These are phyloP conservation scores for Torymus aiolomorphi DNA, from an alignment of 2,888 invertebrate species.

Conservation along the genomic window DNA sequence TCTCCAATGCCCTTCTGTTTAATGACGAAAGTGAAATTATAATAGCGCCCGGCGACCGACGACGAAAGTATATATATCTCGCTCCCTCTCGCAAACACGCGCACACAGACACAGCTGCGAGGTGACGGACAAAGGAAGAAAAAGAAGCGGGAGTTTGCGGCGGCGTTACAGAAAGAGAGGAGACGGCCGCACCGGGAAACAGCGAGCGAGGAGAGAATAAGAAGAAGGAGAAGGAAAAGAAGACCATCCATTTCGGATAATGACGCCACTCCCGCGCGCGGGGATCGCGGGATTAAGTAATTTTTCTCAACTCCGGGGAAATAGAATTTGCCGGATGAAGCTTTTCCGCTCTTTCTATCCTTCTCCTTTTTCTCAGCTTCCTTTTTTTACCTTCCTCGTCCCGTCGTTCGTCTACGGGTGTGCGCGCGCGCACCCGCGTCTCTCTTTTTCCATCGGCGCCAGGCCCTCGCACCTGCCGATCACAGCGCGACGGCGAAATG, in stretches of 20 bases:
- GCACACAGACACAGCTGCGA: neutral
- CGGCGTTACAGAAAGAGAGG: conserved; percentile 7
- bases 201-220: neutral
- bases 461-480: conserved; percentile 30
- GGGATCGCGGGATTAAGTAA: conserved; percentile 63
- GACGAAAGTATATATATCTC: conserved; percentile 43
- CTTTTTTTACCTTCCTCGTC: neutral
- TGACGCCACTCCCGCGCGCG: conserved; percentile 60
- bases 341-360: conserved; percentile 13
- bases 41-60: conserved; percentile 34
- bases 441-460: neutral
- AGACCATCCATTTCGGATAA: conserved; percentile 64
- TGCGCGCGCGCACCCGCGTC: neutral
- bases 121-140: conserved; percentile 29
- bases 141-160: conserved; percentile 18
- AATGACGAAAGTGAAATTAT: conserved; percentile 39
- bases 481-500: conserved; percentile 32
- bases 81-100: neutral
- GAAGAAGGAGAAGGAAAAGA: conserved; percentile 17
- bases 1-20: conserved; percentile 9
- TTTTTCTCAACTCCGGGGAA: conserved; percentile 64
- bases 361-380: neutral
- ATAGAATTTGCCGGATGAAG: conserved; percentile 57
- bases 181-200: conserved; percentile 52
- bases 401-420: neutral